phyloP scores from a whole-genome alignment of 30 jellyfish, hydroid and myxozoan species.

The Nemopilema nomurai region DNA sequence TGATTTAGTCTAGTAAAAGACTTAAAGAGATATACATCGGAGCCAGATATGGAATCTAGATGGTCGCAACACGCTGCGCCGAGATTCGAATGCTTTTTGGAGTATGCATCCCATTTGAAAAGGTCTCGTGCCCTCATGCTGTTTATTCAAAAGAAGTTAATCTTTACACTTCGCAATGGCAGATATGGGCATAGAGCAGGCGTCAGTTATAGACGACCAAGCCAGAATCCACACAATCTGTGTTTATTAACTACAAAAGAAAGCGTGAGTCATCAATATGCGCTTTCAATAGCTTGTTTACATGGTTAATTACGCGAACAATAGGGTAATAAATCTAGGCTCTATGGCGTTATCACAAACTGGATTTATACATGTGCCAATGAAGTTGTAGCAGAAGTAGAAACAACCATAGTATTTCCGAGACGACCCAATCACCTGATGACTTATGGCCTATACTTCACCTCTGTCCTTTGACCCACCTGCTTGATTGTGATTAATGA shows the following conservation, averaged over 20 bases:
- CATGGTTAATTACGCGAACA: background rate
- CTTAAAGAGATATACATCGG: too few species aligned
- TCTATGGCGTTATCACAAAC: background rate
- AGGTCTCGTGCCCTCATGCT: background rate
- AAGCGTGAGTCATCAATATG: background rate
- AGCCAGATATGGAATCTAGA: too few species aligned
- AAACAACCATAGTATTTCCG: background rate
- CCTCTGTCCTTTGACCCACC: slow-evolving; percentile 32
- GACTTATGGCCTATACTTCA: slow-evolving; percentile 11
- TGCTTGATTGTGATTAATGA: background rate
- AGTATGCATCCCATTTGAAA: too few species aligned
- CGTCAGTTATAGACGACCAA: background rate
- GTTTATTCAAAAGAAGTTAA: background rate
- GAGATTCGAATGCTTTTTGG: background rate
- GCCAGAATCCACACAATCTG: background rate
- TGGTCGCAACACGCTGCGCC: background rate
- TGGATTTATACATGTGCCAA: background rate
- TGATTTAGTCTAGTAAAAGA: too few species aligned
- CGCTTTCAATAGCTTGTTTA: background rate
- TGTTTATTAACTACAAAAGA: background rate
- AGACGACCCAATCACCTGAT: background rate
- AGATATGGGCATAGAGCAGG: background rate
- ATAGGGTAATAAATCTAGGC: background rate
- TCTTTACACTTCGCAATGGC: background rate
- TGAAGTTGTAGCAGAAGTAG: background rate